Percentiles rank a stretch among this genome's conserved stretches.
Conservation (phyloP, 2,888 invertebrate species). For the Oscheius sp. region DNA sequence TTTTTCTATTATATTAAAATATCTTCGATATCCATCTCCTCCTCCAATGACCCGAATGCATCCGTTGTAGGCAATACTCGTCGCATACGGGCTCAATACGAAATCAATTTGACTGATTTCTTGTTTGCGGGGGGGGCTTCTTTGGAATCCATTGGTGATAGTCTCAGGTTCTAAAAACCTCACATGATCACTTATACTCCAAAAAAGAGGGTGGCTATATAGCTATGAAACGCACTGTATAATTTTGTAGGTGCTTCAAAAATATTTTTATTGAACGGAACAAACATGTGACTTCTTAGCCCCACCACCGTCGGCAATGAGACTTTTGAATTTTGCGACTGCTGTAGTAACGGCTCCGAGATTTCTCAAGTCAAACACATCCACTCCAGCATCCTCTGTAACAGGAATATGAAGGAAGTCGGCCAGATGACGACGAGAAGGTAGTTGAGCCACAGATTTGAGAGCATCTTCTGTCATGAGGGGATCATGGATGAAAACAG, state of each 20-base stretch:
- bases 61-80: too few species aligned
- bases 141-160: too few species aligned
- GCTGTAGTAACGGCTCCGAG: conserved; percentile 62
- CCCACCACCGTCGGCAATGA: conserved; percentile 41
- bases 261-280: conserved; percentile 29
- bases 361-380: conserved; percentile 58
- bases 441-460: conserved; percentile 50
- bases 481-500: conserved; percentile 55
- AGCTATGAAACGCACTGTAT: too few species aligned
- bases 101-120: not conserved
- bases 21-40: not conserved
- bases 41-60: too few species aligned
- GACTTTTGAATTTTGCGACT: conserved; percentile 58
- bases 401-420: conserved; percentile 59
- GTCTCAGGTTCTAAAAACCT: too few species aligned
- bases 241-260: too few species aligned
- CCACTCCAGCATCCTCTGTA: conserved; percentile 42
- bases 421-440: conserved; percentile 59
- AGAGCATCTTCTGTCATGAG: conserved; percentile 39
- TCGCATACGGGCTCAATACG: too few species aligned
- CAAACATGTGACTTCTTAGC: conserved; percentile 54
- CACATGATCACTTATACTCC: too few species aligned
- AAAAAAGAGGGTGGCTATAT: too few species aligned
- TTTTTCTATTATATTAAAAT: not conserved
- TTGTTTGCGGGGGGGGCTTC: not conserved